Evolutionary conservation across 1,140 invertebrate species (phyloP), one percentile per base, ranked within the genome.

Genomic region (Pemphigus obesinymphae): DNA sequence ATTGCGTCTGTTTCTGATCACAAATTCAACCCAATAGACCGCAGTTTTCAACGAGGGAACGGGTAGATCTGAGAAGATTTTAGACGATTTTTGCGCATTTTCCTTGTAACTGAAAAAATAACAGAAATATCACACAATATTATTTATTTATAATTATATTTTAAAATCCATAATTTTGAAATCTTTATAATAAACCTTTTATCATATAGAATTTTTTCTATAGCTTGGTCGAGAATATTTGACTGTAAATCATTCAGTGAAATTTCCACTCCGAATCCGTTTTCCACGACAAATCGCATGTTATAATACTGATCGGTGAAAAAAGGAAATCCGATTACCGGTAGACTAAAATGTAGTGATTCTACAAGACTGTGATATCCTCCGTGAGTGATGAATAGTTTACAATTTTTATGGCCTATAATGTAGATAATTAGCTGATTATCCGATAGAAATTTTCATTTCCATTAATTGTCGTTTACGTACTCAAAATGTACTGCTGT

Each of bases 361-460:
- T 92, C 91, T 68, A 89, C 89, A 11, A 88, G 87, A 31, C 91
- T 90, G 76, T 90, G 88, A 17, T 89, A 85, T 3, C 91, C 91
- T 48, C 91, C 90, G 83, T 92, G 91, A 10, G 88, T 90, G 34
- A 92, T 89, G 83, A 92, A 91, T 3, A 90, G 82, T 84, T 88
- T 87, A 5, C 89, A 82, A 86, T 88, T 84, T 86, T 89, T 78
- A 85, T 91, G 90, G 13, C 84, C 89, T 63, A n/a, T n/a, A n/a
- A n/a, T n/a, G n/a, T n/a, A n/a, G n/a, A n/a, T n/a, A n/a, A n/a
- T n/a, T n/a, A n/a, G n/a, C n/a, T n/a, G n/a, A n/a, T n/a, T n/a
- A n/a, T n/a, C n/a, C n/a, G n/a, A n/a, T n/a, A n/a, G n/a, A n/a
- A n/a, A n/a, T n/a, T n/a, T n/a, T n/a, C n/a, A n/a, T n/a, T n/a